A percentile compares a stretch with the other conserved stretches of the same genome.
These are phyloP conservation scores for Rotaria magnacalcarata DNA, from an alignment of 2,888 invertebrate genomes.

Conservation along the genomic window DNA sequence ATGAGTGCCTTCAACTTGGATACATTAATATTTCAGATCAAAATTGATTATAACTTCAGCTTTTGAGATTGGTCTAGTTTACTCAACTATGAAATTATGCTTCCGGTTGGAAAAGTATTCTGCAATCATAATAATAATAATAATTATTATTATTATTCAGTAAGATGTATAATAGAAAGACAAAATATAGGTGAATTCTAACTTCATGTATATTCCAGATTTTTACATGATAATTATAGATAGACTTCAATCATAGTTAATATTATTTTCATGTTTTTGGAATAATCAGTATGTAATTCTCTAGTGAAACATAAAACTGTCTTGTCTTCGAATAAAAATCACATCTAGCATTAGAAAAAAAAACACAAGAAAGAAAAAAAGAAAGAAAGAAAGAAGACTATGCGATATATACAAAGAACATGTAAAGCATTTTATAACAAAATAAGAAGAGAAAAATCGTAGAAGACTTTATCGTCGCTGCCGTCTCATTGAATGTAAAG, in stretches of 20 bases:
- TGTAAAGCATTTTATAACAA: too few species aligned
- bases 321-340: not conserved
- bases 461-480: not conserved
- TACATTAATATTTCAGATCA: not conserved
- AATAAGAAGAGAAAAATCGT: not conserved
- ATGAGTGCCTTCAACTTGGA: not conserved
- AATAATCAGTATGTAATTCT: not conserved
- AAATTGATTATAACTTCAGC: not conserved
- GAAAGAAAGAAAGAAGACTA: not conserved
- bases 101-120: not conserved
- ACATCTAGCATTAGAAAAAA: not conserved
- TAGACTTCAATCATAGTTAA: not conserved
- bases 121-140: too few species aligned
- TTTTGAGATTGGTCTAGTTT: not conserved
- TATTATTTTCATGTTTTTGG: not conserved
- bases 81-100: not conserved
- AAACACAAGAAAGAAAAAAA: too few species aligned
- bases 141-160: too few species aligned
- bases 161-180: too few species aligned
- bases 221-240: not conserved
- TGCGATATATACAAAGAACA: not conserved
- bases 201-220: not conserved
- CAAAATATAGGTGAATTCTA: not conserved
- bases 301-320: conserved; percentile 4
- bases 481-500: not conserved